Conservation (phyloP, 2,113 vertebrate species). For the Macaca fascicularis region T2T-MFA8v1.1 NC_088391.1:8399501-8400000, state of each 20-base stretch:
- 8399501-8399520: not conserved
- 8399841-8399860: not conserved
- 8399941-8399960: not conserved
- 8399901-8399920: not conserved
- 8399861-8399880: not conserved
- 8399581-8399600: not conserved
- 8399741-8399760: constrained; percentile 17
- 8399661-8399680: not conserved
- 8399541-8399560: not conserved
- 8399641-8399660: not conserved
- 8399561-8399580: not conserved
- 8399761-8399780: constrained; percentile 40
- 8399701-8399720: not conserved
- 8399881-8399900: not conserved
- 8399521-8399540: not conserved
- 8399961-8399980: not conserved
- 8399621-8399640: constrained; percentile 22
- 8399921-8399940: not conserved
- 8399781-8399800: not conserved
- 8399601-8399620: not conserved
- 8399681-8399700: not conserved
- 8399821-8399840: not conserved
- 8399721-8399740: not conserved
- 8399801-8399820: not conserved
- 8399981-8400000: not conserved